A percentile compares a stretch with the other conserved stretches of the same genome.
These are phyloP conservation scores for Lepidurus couesii DNA, from an alignment of 1,140 invertebrate genomes.

Conservation along the genomic window DNA sequence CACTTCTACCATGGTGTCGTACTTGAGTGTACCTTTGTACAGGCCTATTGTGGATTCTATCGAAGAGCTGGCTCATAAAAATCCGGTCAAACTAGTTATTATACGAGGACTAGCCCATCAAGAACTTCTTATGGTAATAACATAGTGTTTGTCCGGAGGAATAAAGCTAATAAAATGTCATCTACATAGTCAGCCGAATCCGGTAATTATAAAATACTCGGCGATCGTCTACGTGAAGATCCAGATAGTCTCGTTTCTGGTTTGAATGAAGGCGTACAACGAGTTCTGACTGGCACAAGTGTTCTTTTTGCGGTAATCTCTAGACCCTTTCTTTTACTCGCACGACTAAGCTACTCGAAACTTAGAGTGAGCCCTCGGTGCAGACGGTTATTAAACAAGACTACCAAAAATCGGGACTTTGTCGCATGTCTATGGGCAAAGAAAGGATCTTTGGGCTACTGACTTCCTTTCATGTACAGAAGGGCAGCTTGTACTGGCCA, in stretches of 20 bases:
- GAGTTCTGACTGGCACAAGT: background rate
- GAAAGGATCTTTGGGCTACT: background rate
- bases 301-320: background rate
- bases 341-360: background rate
- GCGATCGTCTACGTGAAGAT: background rate
- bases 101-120: constrained; percentile 13
- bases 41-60: constrained; percentile 26
- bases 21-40: constrained; percentile 15
- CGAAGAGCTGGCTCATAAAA: background rate
- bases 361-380: background rate
- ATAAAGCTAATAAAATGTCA: background rate
- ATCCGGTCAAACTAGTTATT: background rate
- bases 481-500: background rate
- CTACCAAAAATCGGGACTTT: background rate
- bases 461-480: background rate
- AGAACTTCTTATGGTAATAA: background rate
- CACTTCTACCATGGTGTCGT: constrained; percentile 21
- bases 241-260: constrained; percentile 8
- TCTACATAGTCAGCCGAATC: background rate
- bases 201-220: background rate
- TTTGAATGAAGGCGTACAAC: background rate
- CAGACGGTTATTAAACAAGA: background rate
- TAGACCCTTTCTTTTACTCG: background rate
- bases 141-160: background rate
- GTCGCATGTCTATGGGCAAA: background rate